A percentile compares a stretch with the other conserved stretches of the same genome.
These are phyloP conservation scores for Epizoanthus scotinus DNA, from an alignment of 92 coral and sea anemone genomes.

Conservation along the genomic window DNA sequence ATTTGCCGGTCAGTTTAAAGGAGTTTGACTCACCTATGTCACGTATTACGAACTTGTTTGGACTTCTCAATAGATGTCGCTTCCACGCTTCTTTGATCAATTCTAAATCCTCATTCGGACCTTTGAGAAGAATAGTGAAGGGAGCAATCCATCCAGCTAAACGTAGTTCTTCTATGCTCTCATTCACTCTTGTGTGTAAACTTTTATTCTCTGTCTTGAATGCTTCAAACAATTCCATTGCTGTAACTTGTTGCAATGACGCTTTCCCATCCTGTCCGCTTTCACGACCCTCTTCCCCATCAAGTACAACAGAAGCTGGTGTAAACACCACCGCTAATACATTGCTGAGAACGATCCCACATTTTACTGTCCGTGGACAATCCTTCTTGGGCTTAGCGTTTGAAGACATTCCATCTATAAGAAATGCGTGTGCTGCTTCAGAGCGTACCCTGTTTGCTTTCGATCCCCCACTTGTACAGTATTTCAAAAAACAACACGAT, in stretches of 20 bases:
- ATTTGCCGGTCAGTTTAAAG: too few species aligned
- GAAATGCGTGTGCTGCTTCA: too few species aligned
- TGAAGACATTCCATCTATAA: slow-evolving; percentile 10
- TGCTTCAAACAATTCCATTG: slow-evolving; percentile 68
- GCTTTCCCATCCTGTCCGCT: slow-evolving; percentile 32
- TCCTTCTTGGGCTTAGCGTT: slow-evolving; percentile 51
- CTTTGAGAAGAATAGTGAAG: slow-evolving; percentile 83
- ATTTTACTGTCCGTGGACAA: slow-evolving; percentile 62
- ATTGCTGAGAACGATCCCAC: slow-evolving; percentile 76
- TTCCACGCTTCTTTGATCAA: slow-evolving; percentile 90
- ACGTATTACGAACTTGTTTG: slow-evolving; percentile 69
- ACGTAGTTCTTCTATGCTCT: slow-evolving; percentile 80
- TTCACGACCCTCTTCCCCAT: slow-evolving; percentile 24
- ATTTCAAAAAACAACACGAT: slow-evolving; percentile 15
- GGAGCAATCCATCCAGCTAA: slow-evolving; percentile 94
- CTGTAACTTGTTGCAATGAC: slow-evolving; percentile 50
- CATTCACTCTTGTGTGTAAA: slow-evolving; percentile 73
- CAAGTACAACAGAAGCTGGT: slow-evolving; percentile 55
- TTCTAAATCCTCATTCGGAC: slow-evolving; percentile 89
- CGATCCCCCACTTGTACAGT: too few species aligned
- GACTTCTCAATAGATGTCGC: slow-evolving; percentile 88
- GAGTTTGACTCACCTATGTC: slow-evolving; percentile 81
- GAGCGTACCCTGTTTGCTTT: too few species aligned
- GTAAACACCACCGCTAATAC: slow-evolving; percentile 65
- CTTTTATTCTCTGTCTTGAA: slow-evolving; percentile 69